Base-by-base conservation (phyloP, 2,797 vertebrate genomes). In the Takifugu rubripes region DNA sequence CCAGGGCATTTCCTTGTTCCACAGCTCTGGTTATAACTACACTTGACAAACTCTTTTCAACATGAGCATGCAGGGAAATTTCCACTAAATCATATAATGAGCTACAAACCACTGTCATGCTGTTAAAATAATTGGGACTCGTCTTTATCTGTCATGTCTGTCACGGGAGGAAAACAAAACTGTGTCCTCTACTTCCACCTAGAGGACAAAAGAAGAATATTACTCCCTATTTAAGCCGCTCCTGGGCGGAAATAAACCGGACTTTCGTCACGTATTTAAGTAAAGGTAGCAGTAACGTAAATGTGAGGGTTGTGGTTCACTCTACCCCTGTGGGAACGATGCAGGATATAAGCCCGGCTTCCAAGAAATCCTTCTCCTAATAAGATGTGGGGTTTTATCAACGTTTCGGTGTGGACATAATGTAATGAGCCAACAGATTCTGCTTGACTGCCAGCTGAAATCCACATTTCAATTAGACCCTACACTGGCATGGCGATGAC, bases 121-220 rank as follows among this genome's bases (percentile, higher is more conserved):
- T 21, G 21, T 21, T 21, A 21, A 21, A 21, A 66, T 64, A 66
- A 71, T 49, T 52, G 58, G 51, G 65, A 40, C 56, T 58, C 45
- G 49, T 44, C 46, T 43, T 5, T 24, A 52, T 44, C 46, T 42
- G 6, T 21, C 43, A 51, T 29, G 17, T 43, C 31, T 6, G 53
- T 53, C 60, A 52, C 14, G 50, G 25, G 24, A 36, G 21, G 17
- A 6, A 21, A 46, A 50, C 16, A 31, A 54, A 70, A 60, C 27
- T 26, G 45, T 61, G 75, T 84, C 56, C 66, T 88, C 69, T 85
- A 82, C 72, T 56, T 63, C 85, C 88, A 81, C 60, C 84, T 49
- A 79, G 84, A 85, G 88, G 77, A 52, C 31, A 48, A 64, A 44
- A 52, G 25, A 8, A 42, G 54, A 77, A 78, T 2, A n/a, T 29